A percentile compares a stretch with the other conserved stretches of the same genome.
Conservation (phyloP, 2,797 vertebrate species). For the Falco rusticolus region DNA sequence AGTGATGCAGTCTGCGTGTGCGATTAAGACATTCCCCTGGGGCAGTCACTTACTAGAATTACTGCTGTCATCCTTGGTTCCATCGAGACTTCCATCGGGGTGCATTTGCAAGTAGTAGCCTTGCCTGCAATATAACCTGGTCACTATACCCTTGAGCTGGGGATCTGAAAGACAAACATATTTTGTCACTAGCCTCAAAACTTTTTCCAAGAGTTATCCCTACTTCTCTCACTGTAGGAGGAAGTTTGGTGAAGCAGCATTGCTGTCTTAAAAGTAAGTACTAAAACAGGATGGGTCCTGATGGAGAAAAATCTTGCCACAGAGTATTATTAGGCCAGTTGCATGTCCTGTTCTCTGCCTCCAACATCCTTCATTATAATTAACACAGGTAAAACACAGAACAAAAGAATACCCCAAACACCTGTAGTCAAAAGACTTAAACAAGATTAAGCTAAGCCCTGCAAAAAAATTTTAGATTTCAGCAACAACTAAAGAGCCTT, state of each 20-base stretch:
- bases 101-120: slow-evolving; percentile 99
- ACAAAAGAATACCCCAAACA: background rate
- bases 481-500: background rate
- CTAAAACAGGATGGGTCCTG: slow-evolving; percentile 1
- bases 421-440: background rate
- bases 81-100: slow-evolving; percentile 99
- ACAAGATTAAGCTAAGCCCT: background rate
- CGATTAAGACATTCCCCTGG: slow-evolving; percentile 29
- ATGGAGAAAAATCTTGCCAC: background rate
- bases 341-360: background rate
- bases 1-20: background rate
- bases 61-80: slow-evolving; percentile 99
- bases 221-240: slow-evolving; percentile 48
- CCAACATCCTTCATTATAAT: background rate
- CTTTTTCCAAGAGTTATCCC: slow-evolving; percentile 56
- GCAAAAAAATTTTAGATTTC: background rate
- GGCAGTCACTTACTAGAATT: slow-evolving; percentile 91
- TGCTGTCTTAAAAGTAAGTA: slow-evolving; percentile 22
- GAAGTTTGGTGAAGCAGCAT: slow-evolving; percentile 44
- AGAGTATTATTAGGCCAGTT: background rate
- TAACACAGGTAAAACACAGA: slow-evolving; percentile 6
- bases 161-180: slow-evolving; percentile 92
- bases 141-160: slow-evolving; percentile 99
- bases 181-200: slow-evolving; percentile 75
- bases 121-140: slow-evolving; percentile 99